Evolutionary conservation across 92 coral and sea anemone species (phyloP), one percentile per base, ranked within the genome.

Genomic region (Umimayanthus chanpuru): DNA sequence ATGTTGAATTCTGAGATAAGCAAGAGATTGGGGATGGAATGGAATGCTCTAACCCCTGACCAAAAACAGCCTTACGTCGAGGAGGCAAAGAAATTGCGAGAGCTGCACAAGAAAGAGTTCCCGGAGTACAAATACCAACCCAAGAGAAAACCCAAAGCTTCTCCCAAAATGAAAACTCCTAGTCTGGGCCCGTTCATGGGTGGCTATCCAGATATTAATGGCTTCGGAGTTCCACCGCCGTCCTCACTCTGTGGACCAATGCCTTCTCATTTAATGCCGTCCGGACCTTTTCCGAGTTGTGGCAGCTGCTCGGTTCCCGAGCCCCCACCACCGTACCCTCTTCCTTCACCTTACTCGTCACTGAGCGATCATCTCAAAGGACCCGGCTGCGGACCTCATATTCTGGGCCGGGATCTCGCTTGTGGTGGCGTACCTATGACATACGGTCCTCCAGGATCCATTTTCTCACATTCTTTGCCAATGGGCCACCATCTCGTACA

Each of bases 1-100:
- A 97, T 97, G 99, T 78, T 97, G 75, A 97, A 97, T 89, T 97
- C 99, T 23, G 99, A 97, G 93, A 97, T 97, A n/a, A 97, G 99
- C 66, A 97, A 97, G 80, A 92, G 99, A 15, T 90, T 97, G 16
- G 99, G 99, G 6, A 92, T 94, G 79, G 99, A 97, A 81, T 97
- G 99, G 99, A 97, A 97, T 88, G 94, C 96, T 16, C 90, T 97
- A 9, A 88, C 99, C 12, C 93, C 94, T 16, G 98, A 95, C 8
- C 90, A 94, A 25, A 97, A 97, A 80, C 94, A 95, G 50, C 99
- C 99, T n/a, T 97, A 97, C 86, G 96, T 97, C 5, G 94, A 94
- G 64, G 99, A 97, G 83, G 99, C 99, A 23, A 97, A 97, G 81
- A 89, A 96, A 76, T 86, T 97, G 20, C 90, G 99, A 49, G 96